A percentile compares a stretch with the other conserved stretches of the same genome.
Conservation (phyloP, 2,113 vertebrate species). For the Phocoena sinus region DNA sequence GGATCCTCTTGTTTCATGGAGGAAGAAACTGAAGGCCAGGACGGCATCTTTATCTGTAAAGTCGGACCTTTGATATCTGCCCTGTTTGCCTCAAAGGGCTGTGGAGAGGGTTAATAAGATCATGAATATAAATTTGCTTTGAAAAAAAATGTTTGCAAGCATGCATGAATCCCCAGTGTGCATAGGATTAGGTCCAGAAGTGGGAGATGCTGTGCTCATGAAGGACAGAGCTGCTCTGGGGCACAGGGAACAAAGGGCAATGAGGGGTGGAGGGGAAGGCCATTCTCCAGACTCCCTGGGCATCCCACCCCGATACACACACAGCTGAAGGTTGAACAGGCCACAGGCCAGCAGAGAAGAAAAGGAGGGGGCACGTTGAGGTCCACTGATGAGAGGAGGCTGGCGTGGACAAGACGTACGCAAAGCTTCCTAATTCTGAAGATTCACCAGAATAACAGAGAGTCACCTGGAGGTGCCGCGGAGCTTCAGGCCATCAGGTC, state of each 20-base stretch:
- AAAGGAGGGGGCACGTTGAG: fast-evolving
- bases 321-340: neutral
- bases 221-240: neutral
- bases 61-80: neutral
- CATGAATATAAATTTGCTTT: neutral
- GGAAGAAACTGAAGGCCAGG: neutral
- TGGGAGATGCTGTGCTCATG: neutral
- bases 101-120: neutral
- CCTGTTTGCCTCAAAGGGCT: neutral
- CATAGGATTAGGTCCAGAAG: neutral
- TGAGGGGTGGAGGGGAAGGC: neutral
- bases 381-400: neutral
- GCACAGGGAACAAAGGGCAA: neutral
- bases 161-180: neutral
- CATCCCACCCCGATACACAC: fast-evolving
- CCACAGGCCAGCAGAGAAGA: neutral
- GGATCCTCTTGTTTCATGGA: neutral
- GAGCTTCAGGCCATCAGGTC: neutral
- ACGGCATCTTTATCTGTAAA: neutral
- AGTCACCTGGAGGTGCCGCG: fast-evolving
- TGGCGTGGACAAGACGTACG: fast-evolving
- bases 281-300: neutral
- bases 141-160: neutral
- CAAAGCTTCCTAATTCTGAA: neutral
- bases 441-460: neutral